phyloP scores from a whole-genome alignment of 2,113 vertebrate genomes.

The Dipodomys ordii region DNA sequence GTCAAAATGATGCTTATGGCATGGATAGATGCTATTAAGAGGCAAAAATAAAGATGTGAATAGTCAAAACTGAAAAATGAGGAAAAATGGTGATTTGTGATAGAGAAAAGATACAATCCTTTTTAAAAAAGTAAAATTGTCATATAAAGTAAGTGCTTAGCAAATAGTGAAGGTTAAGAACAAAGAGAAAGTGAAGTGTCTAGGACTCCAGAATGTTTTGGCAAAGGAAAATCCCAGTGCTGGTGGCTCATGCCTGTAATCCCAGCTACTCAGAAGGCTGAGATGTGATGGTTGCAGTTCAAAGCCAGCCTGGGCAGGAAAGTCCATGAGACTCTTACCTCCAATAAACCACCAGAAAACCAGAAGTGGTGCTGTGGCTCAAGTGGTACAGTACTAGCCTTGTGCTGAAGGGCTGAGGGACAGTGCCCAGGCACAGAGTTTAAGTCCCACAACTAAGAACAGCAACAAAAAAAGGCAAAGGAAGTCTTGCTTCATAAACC shows the following conservation, averaged over 20 bases:
- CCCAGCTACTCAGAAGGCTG: too few species aligned
- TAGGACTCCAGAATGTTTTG: not conserved
- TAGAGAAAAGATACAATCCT: not conserved
- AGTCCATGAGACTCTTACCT: too few species aligned
- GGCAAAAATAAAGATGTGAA: not conserved
- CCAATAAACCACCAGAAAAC: too few species aligned
- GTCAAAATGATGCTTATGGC: slow-evolving; percentile 45
- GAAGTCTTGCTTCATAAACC: not conserved
- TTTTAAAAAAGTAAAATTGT: not conserved
- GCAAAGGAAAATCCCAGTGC: too few species aligned
- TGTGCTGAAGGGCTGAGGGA: too few species aligned
- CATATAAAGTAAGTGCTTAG: slow-evolving; percentile 5
- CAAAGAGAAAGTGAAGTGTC: not conserved
- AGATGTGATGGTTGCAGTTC: too few species aligned
- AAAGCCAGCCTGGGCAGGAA: too few species aligned
- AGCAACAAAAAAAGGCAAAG: slow-evolving; percentile 23
- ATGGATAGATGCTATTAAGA: not conserved
- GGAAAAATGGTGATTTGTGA: slow-evolving; percentile 5
- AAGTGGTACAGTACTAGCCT: too few species aligned
- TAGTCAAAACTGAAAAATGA: slow-evolving; percentile 7
- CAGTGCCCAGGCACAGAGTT: too few species aligned
- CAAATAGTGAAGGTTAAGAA: not conserved
- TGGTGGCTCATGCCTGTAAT: too few species aligned
- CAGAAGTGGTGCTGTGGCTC: too few species aligned
- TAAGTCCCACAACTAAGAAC: too few species aligned